A percentile compares a stretch with the other conserved stretches of the same genome.
phyloP scores from a whole-genome alignment of 2,797 vertebrate genomes.

The Arctocebus calabarensis region DNA sequence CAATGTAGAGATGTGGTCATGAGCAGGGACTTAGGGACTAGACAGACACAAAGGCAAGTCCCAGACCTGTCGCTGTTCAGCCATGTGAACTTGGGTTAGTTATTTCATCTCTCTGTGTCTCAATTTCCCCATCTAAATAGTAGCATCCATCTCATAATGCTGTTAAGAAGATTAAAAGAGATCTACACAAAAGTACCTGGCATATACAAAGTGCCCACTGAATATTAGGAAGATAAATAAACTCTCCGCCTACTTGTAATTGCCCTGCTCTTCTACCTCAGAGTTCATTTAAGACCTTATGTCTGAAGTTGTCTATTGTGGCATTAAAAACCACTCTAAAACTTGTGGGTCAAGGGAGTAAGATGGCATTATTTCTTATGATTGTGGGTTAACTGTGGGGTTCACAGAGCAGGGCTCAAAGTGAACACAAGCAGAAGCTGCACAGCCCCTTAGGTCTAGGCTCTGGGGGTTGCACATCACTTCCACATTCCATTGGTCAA shows the following conservation, averaged over 20 bases:
- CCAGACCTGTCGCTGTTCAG: background rate
- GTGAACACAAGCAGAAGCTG: background rate
- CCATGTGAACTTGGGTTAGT: background rate
- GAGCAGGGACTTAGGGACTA: background rate
- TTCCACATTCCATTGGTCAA: background rate
- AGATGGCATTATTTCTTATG: background rate
- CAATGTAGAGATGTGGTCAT: background rate
- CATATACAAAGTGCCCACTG: background rate
- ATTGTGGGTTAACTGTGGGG: background rate
- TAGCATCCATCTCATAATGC: background rate
- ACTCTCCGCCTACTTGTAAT: background rate
- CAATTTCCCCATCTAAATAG: background rate
- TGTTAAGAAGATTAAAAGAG: background rate
- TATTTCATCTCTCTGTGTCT: background rate
- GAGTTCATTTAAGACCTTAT: background rate
- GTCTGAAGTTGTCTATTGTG: too few species aligned
- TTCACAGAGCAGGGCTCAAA: background rate
- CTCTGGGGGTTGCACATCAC: background rate
- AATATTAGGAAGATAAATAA: background rate
- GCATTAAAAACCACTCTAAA: background rate
- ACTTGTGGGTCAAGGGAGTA: background rate
- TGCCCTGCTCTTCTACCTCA: background rate
- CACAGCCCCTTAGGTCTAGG: background rate
- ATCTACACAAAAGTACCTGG: background rate
- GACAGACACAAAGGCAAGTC: background rate